Evolutionary conservation across 2,113 vertebrate species (phyloP).

Genomic region (Xyliphius kryptos): DNA sequence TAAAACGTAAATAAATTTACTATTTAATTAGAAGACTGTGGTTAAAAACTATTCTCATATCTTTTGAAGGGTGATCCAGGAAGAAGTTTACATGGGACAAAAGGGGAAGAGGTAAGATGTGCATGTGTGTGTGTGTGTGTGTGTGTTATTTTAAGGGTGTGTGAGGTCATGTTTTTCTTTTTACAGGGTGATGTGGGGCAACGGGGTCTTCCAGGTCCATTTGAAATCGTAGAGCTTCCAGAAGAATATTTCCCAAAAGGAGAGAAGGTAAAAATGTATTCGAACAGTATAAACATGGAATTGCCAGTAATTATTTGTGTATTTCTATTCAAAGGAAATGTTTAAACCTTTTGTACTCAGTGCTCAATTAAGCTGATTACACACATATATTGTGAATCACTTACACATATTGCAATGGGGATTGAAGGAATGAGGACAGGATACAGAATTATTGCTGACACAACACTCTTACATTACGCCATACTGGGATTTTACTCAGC

Average conservation of each 20-base stretch:
- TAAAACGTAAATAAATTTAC: too few relatives aligned
- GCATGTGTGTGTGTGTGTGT: constrained; percentile 6
- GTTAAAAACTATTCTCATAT: too few relatives aligned
- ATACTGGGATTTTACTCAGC: too few relatives aligned
- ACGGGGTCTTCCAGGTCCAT: constrained; percentile 55
- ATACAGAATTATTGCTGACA: too few relatives aligned
- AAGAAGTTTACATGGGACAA: too few relatives aligned
- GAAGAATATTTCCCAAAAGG: constrained; percentile 60
- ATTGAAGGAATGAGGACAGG: too few relatives aligned
- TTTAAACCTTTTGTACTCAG: not conserved
- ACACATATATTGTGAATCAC: too few relatives aligned
- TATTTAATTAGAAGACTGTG: too few relatives aligned
- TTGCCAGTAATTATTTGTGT: not conserved
- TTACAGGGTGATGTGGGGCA: constrained; percentile 49
- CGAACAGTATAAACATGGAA: not conserved
- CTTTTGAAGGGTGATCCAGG: too few relatives aligned
- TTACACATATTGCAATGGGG: too few relatives aligned
- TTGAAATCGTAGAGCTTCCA: constrained; percentile 57
- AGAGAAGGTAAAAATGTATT: constrained; percentile 53
- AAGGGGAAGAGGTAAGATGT: not conserved
- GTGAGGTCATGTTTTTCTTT: constrained; percentile 15
- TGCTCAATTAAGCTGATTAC: too few relatives aligned
- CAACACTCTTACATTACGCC: too few relatives aligned
- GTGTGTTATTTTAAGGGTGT: not conserved
- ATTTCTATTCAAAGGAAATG: not conserved